Conservation (phyloP, 2,113 vertebrate species). For the Trematomus loennbergii region DNA sequence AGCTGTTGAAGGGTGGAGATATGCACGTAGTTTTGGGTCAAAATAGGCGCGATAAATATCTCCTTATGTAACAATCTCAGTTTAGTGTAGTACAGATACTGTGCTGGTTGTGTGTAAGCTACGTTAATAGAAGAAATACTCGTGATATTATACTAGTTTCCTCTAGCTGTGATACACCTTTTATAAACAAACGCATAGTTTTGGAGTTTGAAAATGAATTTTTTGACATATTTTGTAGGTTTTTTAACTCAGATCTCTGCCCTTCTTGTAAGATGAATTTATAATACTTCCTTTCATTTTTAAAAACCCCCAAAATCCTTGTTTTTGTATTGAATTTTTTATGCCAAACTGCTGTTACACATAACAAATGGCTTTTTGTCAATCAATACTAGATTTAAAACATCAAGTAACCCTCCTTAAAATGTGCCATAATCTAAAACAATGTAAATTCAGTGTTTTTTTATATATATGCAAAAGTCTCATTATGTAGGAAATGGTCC, state of each 20-base stretch:
- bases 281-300: background rate
- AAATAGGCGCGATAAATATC: too few species aligned
- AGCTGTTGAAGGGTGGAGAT: conserved; percentile 75
- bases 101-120: background rate
- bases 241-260: conserved; percentile 1
- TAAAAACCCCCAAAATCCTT: background rate
- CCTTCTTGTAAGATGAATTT: background rate
- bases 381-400: background rate
- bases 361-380: background rate
- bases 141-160: too few species aligned
- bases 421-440: conserved; percentile 69
- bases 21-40: background rate
- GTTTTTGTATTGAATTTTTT: conserved; percentile 12
- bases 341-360: background rate
- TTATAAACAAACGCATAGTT: too few species aligned
- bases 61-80: background rate
- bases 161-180: background rate
- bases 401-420: background rate
- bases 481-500: background rate
- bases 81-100: background rate
- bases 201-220: background rate
- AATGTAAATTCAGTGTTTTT: conserved; percentile 20
- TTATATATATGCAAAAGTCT: conserved; percentile 10
- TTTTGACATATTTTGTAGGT: background rate
- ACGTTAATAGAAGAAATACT: conserved; percentile 9